Conservation (phyloP, 2,888 invertebrate species). For the Tholera decimalis region DNA sequence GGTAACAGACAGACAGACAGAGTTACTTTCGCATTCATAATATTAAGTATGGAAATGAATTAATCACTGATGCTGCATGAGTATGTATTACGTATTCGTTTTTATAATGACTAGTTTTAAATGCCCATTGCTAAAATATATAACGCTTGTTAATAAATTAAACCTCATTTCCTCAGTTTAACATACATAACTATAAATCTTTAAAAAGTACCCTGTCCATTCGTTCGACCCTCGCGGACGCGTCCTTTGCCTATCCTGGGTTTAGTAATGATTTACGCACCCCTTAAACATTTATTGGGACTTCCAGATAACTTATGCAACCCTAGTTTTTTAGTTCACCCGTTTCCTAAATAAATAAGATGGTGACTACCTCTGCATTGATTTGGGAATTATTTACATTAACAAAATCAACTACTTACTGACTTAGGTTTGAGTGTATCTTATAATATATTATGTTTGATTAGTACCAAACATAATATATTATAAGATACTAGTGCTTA, state of each 20-base stretch:
- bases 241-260: constrained; percentile 65
- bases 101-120: neutral
- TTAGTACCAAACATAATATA: neutral
- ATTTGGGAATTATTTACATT: constrained; percentile 33
- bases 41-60: too few species aligned
- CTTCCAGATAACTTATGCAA: constrained; percentile 69
- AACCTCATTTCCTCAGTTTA: neutral
- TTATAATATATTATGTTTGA: neutral
- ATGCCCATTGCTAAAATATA: neutral
- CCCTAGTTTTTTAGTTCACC: constrained; percentile 61
- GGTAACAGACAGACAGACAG: too few species aligned
- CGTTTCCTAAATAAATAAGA: constrained; percentile 61
- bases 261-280: constrained; percentile 85
- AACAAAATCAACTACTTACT: neutral
- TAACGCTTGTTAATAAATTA: neutral
- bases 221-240: constrained; percentile 42
- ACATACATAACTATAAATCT: constrained; percentile 3
- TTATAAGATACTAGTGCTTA: neutral
- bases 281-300: constrained; percentile 85
- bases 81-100: neutral
- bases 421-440: neutral
- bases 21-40: too few species aligned
- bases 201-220: constrained; percentile 52
- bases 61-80: neutral
- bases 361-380: constrained; percentile 46